Percentiles rank a stretch among this genome's conserved stretches.
Conservation (phyloP, 92 coral and sea anemone species). For the Heliopora coerulea region DNA sequence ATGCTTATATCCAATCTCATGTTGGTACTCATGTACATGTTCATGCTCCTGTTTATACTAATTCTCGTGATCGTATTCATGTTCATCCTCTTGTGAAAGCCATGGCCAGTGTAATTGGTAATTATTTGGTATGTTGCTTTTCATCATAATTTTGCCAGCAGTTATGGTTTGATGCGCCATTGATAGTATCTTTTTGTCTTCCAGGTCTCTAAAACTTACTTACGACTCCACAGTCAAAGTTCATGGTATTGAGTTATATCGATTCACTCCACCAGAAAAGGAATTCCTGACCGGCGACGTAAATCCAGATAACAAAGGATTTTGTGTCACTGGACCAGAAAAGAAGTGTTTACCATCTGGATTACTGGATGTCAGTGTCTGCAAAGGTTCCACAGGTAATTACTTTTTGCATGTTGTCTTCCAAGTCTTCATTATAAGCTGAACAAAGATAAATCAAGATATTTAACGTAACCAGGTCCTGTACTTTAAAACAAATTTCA, state of each 20-base stretch:
- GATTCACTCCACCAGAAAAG: constrained; percentile 40
- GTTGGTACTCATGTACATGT: too few species aligned
- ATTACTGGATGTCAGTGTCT: constrained; percentile 66
- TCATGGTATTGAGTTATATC: constrained; percentile 50
- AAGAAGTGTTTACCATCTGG: constrained; percentile 77
- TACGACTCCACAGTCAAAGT: constrained; percentile 52
- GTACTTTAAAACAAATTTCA: too few species aligned
- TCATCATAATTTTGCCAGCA: too few species aligned
- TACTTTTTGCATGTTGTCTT: not conserved
- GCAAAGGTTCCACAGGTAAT: constrained; percentile 46
- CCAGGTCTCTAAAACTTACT: constrained; percentile 41
- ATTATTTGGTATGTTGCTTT: too few species aligned
- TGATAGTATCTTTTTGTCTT: not conserved
- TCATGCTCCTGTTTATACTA: too few species aligned
- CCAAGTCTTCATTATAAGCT: too few species aligned
- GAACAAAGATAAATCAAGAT: too few species aligned
- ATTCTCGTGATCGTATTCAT: too few species aligned
- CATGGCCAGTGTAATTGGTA: too few species aligned
- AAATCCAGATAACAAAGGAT: constrained; percentile 75
- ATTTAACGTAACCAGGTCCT: too few species aligned
- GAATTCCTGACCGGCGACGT: constrained; percentile 59
- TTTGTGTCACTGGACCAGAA: constrained; percentile 69
- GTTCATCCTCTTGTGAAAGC: too few species aligned
- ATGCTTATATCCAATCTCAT: too few species aligned
- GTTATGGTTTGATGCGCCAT: not conserved